Evolutionary conservation across 2,888 invertebrate species (phyloP), one percentile per base, ranked within the genome.

Genomic region (Mycalesis mineus): DNA sequence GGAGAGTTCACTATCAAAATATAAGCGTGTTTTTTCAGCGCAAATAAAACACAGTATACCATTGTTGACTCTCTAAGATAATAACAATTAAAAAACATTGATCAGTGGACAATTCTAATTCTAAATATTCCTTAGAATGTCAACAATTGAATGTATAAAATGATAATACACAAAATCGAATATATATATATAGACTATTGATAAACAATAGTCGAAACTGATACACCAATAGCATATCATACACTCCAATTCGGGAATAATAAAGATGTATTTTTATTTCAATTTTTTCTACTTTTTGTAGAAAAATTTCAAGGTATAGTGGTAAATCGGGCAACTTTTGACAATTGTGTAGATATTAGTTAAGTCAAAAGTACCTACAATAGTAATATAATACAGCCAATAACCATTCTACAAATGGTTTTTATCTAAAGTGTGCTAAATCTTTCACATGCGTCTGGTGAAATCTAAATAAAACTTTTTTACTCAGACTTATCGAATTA

Each of bases 391-490:
- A 42, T 48, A 54, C 44, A 57, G 36, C 45, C 54, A 60, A 50
- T 57, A 42, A 61, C 66, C 70, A 73, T 72, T 79, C 77, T 77
- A 78, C 66, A 65, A 72, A 75, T 72, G 73, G 70, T 70, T 65
- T 72, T 56, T 36, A 47, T 57, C 58, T 58, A 69, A 65, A 64
- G 61, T 72, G 79, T 79, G 78, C 77, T 72, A 68, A 71, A 74
- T 71, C 69, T 74, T 72, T 49, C 48, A 69, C 84, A 83, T 82
- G 84, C 85, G 77, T 74, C 70, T 73, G 77, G 77, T 73, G 66
- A 68, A 69, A 68, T 71, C 76, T 78, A 77, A 65, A 78, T 70
- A 68, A 79, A 78, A 50, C 11, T 36, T 52, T 58, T 60, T 58
- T 56, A 53, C 37, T 54, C 44, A 54, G 52, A 37, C 70, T 61